Evolutionary conservation across 1,140 invertebrate genomes (phyloP), one percentile per base, ranked within the genome.

Genomic region (Drosophila paulistorum): DNA sequence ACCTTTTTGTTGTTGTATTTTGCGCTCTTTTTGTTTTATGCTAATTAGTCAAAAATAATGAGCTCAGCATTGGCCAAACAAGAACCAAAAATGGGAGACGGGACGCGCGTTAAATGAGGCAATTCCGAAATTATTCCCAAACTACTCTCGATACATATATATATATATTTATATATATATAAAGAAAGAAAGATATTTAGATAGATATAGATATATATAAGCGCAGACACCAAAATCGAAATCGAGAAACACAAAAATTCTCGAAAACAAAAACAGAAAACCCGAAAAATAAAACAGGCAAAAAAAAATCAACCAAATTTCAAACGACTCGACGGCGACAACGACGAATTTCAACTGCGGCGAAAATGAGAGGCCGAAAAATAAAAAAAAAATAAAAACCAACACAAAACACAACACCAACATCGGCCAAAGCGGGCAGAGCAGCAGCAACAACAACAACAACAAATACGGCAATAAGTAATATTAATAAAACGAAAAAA

Each of bases 261-360:
- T 68, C 42, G 71, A 66, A 73, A 74, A 39, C 75, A 73, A 87
- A 57, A 54, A 51, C 71, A 61, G 77, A 66, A 80, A 37, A 9
- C 10, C 30, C 30, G 6, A 30, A 30, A 7, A 30, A 30, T n/a
- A 61, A 35, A 35, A 71, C 74, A 81, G 70, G 71, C 72, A 66
- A 79, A 68, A 83, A 68, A 82, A 89, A 77, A 51, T 51, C 45
- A 51, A 71, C 70, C 74, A 79, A 73, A 68, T 51, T 54, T 74
- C 82, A 77, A 85, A 79, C 74, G 45, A 39, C 23, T 30, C 48
- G 68, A 54, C 75, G 63, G 64, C 85, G 77, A 71, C 80, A 68
- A 83, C 84, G 84, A 81, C 77, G 65, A 89, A 76, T 81, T 90
- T 90, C 85, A 71, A 89, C 80, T 89, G 84, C 84, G 84, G 84